These are phyloP conservation scores for Hypomecis punctinalis DNA, from an alignment of 2,888 invertebrate species.

Conservation along the genomic window DNA sequence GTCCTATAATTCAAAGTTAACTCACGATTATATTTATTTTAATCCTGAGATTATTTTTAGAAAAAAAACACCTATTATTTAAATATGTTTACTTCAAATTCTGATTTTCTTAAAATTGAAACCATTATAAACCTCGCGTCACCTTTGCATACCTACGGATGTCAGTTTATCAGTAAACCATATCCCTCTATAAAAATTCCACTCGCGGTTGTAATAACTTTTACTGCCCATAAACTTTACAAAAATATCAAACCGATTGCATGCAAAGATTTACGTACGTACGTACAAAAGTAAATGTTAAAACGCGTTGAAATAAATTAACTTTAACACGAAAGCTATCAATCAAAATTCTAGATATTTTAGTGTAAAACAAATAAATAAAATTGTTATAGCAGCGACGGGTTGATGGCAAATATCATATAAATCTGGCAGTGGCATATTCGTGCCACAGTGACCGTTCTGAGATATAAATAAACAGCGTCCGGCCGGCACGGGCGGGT, in stretches of 20 bases:
- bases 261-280: not conserved
- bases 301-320: not conserved
- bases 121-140: not conserved
- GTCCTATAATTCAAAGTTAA: no score
- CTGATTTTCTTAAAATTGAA: no score
- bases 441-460: conserved; percentile 65
- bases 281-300: not conserved
- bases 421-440: conserved; percentile 66
- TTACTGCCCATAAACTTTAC: conserved; percentile 33
- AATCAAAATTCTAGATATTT: not conserved
- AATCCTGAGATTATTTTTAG: no score
- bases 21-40: no score
- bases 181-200: conserved; percentile 39
- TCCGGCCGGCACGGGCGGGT: conserved; percentile 45
- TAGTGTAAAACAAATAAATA: not conserved
- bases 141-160: conserved; percentile 24
- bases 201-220: conserved; percentile 39
- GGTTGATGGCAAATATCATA: conserved; percentile 57
- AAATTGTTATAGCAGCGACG: not conserved
- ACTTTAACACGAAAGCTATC: not conserved
- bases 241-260: conserved; percentile 26
- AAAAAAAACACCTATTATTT: no score
- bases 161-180: conserved; percentile 35
- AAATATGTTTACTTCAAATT: no score
- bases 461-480: conserved; percentile 68